Evolutionary conservation across 2,797 vertebrate species (phyloP).

Genomic region (Eulemur rubriventer): DNA sequence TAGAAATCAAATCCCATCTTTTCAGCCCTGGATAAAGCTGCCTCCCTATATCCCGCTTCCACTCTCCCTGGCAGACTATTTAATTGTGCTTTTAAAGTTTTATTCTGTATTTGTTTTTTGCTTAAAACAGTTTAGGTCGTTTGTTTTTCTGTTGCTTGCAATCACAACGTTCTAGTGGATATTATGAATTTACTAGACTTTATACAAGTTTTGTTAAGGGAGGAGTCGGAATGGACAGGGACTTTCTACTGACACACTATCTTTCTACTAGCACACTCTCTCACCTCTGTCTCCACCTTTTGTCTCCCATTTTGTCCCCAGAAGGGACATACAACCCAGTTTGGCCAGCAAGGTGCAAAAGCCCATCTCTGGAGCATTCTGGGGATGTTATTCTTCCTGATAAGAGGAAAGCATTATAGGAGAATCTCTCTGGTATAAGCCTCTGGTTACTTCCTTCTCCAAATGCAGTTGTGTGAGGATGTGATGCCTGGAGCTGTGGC

Average conservation of each 20-base stretch:
- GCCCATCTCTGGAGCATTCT: background rate
- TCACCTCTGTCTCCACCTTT: background rate
- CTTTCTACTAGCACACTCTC: background rate
- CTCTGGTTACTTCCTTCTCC: background rate
- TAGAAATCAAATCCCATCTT: background rate
- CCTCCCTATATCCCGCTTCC: too few species aligned
- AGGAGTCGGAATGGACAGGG: too few species aligned
- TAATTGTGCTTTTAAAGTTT: background rate
- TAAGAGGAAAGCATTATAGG: background rate
- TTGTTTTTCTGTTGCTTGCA: background rate
- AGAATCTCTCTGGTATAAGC: background rate
- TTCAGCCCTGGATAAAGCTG: background rate
- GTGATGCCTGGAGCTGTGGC: conserved; percentile 23
- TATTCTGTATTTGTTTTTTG: background rate
- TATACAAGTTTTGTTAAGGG: background rate
- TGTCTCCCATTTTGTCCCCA: background rate
- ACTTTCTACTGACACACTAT: background rate
- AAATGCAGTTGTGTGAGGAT: background rate
- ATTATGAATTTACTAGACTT: background rate
- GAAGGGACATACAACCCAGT: background rate
- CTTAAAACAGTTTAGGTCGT: background rate
- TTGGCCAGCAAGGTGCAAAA: background rate
- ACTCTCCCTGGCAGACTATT: background rate
- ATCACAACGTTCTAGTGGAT: background rate
- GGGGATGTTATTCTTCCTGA: background rate